Percentiles rank a stretch among this genome's conserved stretches.
These are phyloP conservation scores for Leptopterna dolabrata DNA, from an alignment of 2,888 invertebrate species.

Conservation along the genomic window DNA sequence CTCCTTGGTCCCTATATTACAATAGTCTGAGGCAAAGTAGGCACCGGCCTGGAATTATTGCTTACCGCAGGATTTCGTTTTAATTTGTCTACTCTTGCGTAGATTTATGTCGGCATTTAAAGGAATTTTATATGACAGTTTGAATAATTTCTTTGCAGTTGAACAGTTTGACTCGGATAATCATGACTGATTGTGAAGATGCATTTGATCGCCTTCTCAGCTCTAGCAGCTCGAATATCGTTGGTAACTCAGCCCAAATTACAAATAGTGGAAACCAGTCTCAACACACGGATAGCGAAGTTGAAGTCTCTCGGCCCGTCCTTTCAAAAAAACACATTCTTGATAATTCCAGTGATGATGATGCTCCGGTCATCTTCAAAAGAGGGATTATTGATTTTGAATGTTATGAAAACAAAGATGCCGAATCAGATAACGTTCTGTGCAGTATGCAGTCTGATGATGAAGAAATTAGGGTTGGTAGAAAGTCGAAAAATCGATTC, in stretches of 20 bases:
- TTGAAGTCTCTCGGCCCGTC: neutral
- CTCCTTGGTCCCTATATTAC: too few relatives aligned
- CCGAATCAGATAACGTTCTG: neutral
- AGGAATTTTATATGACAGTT: too few relatives aligned
- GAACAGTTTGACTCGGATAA: too few relatives aligned
- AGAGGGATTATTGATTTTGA: neutral
- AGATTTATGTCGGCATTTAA: too few relatives aligned
- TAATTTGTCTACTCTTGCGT: too few relatives aligned
- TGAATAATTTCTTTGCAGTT: too few relatives aligned
- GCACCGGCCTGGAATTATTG: too few relatives aligned
- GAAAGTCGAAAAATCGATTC: neutral
- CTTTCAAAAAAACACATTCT: neutral
- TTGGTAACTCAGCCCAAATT: neutral
- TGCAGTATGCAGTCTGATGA: neutral
- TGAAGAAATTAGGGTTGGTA: neutral
- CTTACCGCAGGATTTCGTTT: too few relatives aligned
- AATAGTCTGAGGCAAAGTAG: too few relatives aligned
- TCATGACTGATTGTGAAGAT: neutral
- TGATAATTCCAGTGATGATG: constrained; percentile 18
- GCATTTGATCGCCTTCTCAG: neutral
- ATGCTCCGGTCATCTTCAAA: neutral
- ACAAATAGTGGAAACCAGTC: neutral
- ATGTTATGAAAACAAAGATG: neutral
- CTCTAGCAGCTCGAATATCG: neutral
- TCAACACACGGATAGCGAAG: neutral